These are phyloP conservation scores for Hedychridium roseum DNA, from an alignment of 2,888 invertebrate genomes.

Conservation along the genomic window DNA sequence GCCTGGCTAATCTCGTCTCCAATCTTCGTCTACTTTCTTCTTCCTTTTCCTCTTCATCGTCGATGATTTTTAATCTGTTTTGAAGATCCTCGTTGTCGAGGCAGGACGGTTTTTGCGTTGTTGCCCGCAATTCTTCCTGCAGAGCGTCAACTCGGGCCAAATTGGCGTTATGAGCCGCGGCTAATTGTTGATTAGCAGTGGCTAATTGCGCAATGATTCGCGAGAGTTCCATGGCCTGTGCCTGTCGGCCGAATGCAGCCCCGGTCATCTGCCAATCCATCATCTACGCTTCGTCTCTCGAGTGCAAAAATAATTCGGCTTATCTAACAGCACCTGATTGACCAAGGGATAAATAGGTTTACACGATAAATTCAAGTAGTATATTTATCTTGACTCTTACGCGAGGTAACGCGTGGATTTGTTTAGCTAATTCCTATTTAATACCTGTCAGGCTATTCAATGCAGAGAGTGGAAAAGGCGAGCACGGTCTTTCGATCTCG, in stretches of 20 bases:
- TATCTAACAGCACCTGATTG: slow-evolving; percentile 22
- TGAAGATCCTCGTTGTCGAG: background rate
- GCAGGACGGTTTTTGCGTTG: slow-evolving; percentile 13
- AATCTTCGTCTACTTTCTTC: slow-evolving; percentile 10
- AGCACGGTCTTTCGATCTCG: background rate
- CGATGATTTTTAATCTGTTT: background rate
- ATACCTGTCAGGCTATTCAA: too few relatives aligned
- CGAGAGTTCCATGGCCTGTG: slow-evolving; percentile 47
- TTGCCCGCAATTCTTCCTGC: slow-evolving; percentile 42
- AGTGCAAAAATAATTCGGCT: slow-evolving; percentile 40
- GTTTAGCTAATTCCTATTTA: too few relatives aligned
- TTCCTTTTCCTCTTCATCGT: slow-evolving; percentile 1
- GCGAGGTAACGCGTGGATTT: too few relatives aligned
- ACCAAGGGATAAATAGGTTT: slow-evolving; percentile 10
- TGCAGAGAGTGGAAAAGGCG: background rate
- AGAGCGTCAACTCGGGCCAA: slow-evolving; percentile 51
- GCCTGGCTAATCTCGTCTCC: slow-evolving; percentile 29
- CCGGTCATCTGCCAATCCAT: slow-evolving; percentile 47
- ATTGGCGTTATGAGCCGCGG: slow-evolving; percentile 50
- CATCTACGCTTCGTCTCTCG: slow-evolving; percentile 52
- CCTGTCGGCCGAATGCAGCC: slow-evolving; percentile 29
- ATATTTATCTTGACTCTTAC: background rate
- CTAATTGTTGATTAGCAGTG: slow-evolving; percentile 57
- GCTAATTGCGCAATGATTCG: slow-evolving; percentile 56
- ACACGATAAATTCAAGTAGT: slow-evolving; percentile 8